Percentiles rank a stretch among this genome's conserved stretches.
These are phyloP conservation scores for Bucco capensis DNA, from an alignment of 2,113 vertebrate species.

Conservation along the genomic window DNA sequence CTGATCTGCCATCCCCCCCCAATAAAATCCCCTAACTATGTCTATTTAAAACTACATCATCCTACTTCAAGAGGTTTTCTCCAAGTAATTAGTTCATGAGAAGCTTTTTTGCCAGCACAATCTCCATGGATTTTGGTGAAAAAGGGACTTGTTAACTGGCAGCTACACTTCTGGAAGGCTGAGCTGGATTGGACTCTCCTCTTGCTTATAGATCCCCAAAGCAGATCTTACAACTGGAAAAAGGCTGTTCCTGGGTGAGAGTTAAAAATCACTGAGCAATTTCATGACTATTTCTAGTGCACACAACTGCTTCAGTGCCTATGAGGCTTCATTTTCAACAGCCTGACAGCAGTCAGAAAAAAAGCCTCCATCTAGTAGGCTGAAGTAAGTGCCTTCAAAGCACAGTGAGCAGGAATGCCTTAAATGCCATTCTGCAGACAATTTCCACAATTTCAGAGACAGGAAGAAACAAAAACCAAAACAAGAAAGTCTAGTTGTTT, in stretches of 20 bases:
- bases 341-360: background rate
- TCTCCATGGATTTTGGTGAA: background rate
- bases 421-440: background rate
- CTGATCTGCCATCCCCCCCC: background rate
- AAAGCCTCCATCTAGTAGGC: background rate
- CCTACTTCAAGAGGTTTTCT: background rate
- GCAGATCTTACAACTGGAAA: background rate
- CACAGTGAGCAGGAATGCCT: background rate
- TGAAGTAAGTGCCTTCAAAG: background rate
- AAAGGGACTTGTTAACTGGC: background rate
- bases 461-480: background rate
- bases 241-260: background rate
- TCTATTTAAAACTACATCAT: background rate
- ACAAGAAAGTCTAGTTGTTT: background rate
- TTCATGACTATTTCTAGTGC: background rate
- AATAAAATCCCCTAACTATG: background rate
- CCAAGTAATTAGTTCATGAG: background rate
- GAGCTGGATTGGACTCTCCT: background rate
- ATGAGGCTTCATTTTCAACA: background rate
- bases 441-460: background rate
- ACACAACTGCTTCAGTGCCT: background rate
- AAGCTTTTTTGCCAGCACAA: background rate
- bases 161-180: background rate
- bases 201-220: background rate
- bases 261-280: background rate